These are phyloP conservation scores for Antheraea pernyi DNA, from an alignment of 1,140 invertebrate species.

Conservation along the genomic window DNA sequence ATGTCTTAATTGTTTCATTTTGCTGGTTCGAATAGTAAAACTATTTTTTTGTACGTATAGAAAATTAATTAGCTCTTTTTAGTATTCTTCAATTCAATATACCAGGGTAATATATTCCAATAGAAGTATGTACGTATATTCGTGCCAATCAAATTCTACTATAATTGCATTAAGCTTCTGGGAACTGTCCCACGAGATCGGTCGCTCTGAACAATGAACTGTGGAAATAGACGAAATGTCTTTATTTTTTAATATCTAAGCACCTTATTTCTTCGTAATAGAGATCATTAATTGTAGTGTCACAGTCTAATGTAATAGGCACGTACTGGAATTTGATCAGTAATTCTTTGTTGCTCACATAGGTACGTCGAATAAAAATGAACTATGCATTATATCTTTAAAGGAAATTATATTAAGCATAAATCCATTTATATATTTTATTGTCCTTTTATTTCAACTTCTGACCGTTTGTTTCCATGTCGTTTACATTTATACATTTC, in stretches of 20 bases:
- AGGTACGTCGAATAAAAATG: background rate
- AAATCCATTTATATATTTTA: too few species aligned
- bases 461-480: too few species aligned
- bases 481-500: background rate
- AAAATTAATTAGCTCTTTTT: too few species aligned
- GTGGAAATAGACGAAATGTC: constrained; percentile 17
- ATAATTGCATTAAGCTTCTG: constrained; percentile 39
- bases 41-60: too few species aligned
- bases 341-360: background rate
- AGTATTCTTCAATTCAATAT: constrained; percentile 7
- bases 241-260: constrained; percentile 1
- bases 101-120: constrained; percentile 41
- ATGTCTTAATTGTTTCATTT: too few species aligned
- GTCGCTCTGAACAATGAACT: constrained; percentile 25
- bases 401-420: background rate
- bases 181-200: constrained; percentile 53
- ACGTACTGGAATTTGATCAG: background rate
- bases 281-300: constrained; percentile 4
- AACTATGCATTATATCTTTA: background rate
- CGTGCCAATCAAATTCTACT: constrained; percentile 21
- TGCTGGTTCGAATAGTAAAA: too few species aligned
- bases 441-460: too few species aligned
- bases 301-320: background rate
- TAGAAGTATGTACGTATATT: constrained; percentile 15
- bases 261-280: constrained; percentile 7